phyloP scores from a whole-genome alignment of 2,797 vertebrate genomes.

The Pseudochirops cupreus region DNA sequence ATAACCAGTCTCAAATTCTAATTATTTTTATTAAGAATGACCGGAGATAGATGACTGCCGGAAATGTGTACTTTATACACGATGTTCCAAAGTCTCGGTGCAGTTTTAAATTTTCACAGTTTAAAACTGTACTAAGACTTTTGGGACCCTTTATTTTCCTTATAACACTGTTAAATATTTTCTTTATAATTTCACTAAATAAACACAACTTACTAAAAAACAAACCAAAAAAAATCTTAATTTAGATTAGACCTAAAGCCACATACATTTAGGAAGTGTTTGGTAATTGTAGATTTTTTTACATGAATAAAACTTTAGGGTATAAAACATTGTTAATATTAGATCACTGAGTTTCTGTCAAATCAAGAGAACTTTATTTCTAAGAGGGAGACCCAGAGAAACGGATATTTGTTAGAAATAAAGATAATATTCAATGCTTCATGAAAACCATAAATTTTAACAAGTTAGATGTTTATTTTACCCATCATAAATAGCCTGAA shows the following conservation, averaged over 20 bases:
- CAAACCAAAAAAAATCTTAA: conserved; percentile 58
- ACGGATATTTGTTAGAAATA: background rate
- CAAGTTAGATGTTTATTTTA: background rate
- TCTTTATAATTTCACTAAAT: conserved; percentile 62
- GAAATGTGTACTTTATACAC: background rate
- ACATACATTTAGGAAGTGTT: background rate
- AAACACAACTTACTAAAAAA: conserved; percentile 57
- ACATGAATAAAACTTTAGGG: background rate
- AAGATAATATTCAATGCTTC: background rate
- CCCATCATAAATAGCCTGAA: background rate
- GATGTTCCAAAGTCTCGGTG: background rate
- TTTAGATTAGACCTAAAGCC: conserved; percentile 59
- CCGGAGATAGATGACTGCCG: conserved; percentile 43
- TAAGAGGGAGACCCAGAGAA: background rate
- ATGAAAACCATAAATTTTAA: background rate
- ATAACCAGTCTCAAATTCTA: conserved; percentile 58
- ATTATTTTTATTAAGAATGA: conserved; percentile 59
- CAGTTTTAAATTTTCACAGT: background rate
- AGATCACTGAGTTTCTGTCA: background rate
- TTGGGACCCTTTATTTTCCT: conserved; percentile 61
- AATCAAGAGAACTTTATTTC: background rate
- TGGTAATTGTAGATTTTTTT: background rate
- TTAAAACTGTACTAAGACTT: background rate
- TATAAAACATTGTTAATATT: background rate
- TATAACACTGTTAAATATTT: conserved; percentile 62